Evolutionary conservation across 2,888 invertebrate species (phyloP).

Genomic region (Ochropacha duplaris): DNA sequence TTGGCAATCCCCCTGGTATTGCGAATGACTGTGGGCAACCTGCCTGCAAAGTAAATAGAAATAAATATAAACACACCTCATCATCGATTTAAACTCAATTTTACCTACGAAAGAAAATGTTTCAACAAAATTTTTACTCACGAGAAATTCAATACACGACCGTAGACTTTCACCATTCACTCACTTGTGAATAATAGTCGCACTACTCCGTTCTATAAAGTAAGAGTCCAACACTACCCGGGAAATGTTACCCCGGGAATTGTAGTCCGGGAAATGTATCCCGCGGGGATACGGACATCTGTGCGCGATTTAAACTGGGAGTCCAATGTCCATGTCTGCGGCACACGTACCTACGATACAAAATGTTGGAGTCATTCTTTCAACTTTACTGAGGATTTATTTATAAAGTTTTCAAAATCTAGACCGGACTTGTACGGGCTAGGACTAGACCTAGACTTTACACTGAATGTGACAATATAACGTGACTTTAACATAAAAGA

Average conservation of each 20-base stretch:
- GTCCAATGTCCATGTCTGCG: neutral
- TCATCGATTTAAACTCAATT: neutral
- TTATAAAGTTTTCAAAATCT: no score
- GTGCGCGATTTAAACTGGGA: neutral
- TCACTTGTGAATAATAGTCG: neutral
- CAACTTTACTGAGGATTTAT: neutral
- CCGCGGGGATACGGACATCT: neutral
- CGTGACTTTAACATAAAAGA: no score
- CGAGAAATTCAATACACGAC: neutral
- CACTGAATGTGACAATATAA: no score
- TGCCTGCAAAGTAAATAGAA: no score
- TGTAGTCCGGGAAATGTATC: neutral
- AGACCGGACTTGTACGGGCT: no score
- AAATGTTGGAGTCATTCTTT: neutral
- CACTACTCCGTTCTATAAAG: neutral
- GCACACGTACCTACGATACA: neutral
- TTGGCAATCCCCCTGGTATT: no score
- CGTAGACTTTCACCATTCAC: conserved; percentile 1
- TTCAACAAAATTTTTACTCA: neutral
- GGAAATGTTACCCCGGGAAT: neutral
- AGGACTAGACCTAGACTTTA: no score
- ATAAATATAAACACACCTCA: no score
- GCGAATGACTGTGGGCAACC: no score
- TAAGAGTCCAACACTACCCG: neutral
- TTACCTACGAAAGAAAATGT: neutral